phyloP scores from a whole-genome alignment of 2,888 invertebrate species.

The Microplitis deprimator region DNA sequence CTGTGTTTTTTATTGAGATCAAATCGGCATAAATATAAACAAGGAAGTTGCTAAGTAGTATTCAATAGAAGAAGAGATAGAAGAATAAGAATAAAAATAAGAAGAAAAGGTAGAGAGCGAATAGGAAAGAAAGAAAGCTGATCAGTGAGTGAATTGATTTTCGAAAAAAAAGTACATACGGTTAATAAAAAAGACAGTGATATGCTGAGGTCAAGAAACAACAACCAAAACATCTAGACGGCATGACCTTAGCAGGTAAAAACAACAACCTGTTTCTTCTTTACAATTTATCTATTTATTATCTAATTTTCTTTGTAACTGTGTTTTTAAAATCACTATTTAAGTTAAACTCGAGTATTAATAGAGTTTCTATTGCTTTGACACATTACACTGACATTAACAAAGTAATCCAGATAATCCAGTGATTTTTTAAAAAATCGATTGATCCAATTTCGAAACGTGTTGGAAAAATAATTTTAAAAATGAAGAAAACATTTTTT shows the following conservation, averaged over 20 bases:
- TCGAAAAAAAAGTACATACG: neutral
- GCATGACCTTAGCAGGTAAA: slow-evolving; percentile 69
- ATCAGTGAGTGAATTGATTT: slow-evolving; percentile 13
- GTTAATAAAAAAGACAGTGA: neutral
- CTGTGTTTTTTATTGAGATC: neutral
- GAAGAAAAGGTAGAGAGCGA: slow-evolving; percentile 21
- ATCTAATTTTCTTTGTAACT: neutral
- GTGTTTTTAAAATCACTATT: neutral
- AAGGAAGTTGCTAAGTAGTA: slow-evolving; percentile 2
- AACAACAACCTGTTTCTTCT: slow-evolving; percentile 16
- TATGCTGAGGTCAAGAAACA: slow-evolving; percentile 52
- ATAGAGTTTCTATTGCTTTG: neutral
- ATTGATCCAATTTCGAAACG: neutral
- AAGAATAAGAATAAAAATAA: slow-evolving; percentile 4
- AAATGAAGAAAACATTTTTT: neutral
- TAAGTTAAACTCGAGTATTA: neutral
- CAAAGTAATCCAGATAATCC: neutral
- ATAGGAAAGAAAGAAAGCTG: neutral
- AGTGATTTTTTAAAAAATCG: neutral
- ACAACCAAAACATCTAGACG: slow-evolving; percentile 58
- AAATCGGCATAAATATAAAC: neutral
- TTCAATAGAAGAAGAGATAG: slow-evolving; percentile 10
- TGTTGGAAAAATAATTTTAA: neutral
- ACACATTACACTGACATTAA: neutral
- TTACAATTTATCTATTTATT: neutral